Percentiles rank a stretch among this genome's conserved stretches.
Conservation (phyloP, 2,113 vertebrate genomes). For the Pluvianellus socialis region DNA sequence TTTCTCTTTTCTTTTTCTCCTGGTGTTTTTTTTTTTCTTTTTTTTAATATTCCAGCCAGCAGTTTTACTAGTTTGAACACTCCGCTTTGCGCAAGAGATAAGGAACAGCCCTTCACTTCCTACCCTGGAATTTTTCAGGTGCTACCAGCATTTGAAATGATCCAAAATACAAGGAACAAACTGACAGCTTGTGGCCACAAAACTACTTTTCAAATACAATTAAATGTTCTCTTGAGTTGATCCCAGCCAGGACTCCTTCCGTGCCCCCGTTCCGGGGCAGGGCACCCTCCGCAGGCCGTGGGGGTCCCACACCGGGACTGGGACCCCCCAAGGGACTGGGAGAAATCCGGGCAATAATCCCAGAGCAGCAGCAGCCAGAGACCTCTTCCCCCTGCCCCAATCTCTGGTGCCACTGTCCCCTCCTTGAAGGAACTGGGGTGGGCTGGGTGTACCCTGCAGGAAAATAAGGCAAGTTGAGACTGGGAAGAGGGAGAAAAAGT, state of each 20-base stretch:
- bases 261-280: neutral
- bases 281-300: too few species aligned
- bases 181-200: neutral
- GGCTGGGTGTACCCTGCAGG: rapidly evolving
- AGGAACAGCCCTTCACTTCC: neutral
- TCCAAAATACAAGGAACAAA: neutral
- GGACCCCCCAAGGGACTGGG: neutral
- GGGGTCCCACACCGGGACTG: neutral
- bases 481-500: neutral
- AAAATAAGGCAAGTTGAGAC: neutral
- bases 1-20: rapidly evolving
- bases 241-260: too few species aligned
- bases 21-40: rapidly evolving
- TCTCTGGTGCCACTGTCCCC: neutral
- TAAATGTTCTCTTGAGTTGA: neutral
- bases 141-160: neutral
- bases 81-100: neutral
- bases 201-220: neutral
- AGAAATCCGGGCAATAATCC: too few species aligned
- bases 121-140: neutral
- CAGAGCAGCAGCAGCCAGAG: too few species aligned
- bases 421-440: neutral
- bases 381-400: neutral
- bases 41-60: neutral
- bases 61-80: neutral